Conservation (phyloP, 2,888 invertebrate genomes). For the Chrysodeixis includens region DNA sequence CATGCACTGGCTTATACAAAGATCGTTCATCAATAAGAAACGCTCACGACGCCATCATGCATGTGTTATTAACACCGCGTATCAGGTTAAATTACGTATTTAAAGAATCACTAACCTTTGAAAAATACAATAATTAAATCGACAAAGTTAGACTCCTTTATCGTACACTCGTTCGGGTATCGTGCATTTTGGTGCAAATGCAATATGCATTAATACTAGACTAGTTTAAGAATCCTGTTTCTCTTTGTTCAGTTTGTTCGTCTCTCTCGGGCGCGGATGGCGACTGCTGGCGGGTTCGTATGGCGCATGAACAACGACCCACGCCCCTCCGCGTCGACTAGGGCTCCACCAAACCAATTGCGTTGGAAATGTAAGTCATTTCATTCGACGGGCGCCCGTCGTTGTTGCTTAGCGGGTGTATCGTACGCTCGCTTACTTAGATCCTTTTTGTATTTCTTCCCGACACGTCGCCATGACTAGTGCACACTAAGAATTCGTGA, state of each 20-base stretch:
- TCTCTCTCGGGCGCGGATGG: conserved; percentile 71
- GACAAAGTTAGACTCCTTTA: conserved; percentile 65
- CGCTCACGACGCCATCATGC: conserved; percentile 63
- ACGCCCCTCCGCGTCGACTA: conserved; percentile 70
- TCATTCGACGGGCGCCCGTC: conserved; percentile 67
- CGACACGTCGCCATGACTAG: conserved; percentile 42
- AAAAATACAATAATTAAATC: conserved; percentile 50
- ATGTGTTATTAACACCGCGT: conserved; percentile 46
- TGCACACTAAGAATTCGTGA: conserved; percentile 27
- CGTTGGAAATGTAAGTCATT: conserved; percentile 50
- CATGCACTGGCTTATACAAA: conserved; percentile 51
- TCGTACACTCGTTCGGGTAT: conserved; percentile 59
- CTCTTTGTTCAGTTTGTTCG: conserved; percentile 65
- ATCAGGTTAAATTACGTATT: conserved; percentile 56
- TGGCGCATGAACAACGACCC: conserved; percentile 67
- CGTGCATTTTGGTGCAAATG: conserved; percentile 67
- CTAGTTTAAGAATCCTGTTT: conserved; percentile 59
- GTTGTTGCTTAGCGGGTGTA: conserved; percentile 42
- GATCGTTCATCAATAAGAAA: conserved; percentile 33
- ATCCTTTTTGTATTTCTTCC: conserved; percentile 26
- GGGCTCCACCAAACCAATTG: conserved; percentile 58
- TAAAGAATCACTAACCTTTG: conserved; percentile 78
- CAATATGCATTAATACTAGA: conserved; percentile 60
- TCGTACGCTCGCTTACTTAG: conserved; percentile 26
- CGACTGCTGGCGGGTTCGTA: conserved; percentile 67